Conservation (phyloP, 2,888 invertebrate genomes). For the Argyresthia albistria region DNA sequence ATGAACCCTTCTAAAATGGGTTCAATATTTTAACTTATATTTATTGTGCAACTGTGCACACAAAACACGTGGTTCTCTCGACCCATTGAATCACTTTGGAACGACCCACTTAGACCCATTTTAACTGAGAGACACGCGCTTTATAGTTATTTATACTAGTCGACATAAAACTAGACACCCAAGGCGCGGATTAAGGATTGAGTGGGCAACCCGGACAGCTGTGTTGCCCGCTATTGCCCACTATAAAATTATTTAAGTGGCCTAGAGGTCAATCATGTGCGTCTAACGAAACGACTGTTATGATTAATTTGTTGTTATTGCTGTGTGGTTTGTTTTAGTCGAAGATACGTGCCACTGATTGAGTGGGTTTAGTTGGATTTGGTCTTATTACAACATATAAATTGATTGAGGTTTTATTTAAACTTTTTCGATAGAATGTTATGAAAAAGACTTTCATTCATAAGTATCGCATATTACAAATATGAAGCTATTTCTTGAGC, state of each 20-base stretch:
- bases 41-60: too few species aligned
- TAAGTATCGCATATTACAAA: too few species aligned
- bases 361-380: too few species aligned
- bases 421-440: too few species aligned
- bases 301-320: background rate
- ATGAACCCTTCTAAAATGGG: too few species aligned
- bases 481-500: too few species aligned
- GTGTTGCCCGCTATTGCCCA: background rate
- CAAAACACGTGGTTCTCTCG: too few species aligned
- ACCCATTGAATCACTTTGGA: background rate
- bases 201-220: constrained; percentile 25
- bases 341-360: too few species aligned
- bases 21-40: background rate
- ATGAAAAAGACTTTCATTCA: too few species aligned
- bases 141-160: constrained; percentile 50
- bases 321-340: background rate
- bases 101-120: background rate
- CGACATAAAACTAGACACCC: constrained; percentile 65
- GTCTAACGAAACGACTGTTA: background rate
- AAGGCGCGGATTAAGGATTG: constrained; percentile 57
- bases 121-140: constrained; percentile 23
- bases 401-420: too few species aligned
- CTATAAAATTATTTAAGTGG: background rate
- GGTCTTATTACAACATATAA: too few species aligned
- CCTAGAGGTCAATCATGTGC: background rate